Percentiles rank a stretch among this genome's conserved stretches.
These are phyloP conservation scores for Poicephalus gulielmi DNA, from an alignment of 2,113 vertebrate species.

Conservation along the genomic window DNA sequence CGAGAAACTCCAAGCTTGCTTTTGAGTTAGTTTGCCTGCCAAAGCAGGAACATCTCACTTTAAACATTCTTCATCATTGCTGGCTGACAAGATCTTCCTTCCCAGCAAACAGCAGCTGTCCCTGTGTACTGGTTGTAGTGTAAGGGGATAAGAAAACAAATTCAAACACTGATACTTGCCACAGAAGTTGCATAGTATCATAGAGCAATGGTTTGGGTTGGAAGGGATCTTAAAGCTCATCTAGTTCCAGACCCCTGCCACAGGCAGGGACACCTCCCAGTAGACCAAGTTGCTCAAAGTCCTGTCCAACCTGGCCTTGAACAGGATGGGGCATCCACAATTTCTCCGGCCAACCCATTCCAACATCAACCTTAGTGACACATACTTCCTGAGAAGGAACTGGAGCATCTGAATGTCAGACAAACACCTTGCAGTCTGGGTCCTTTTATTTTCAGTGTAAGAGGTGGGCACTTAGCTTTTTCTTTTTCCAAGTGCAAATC, in stretches of 20 bases:
- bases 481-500: neutral
- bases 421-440: neutral
- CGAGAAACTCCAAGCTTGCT: neutral
- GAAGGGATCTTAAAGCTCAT: neutral
- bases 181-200: neutral
- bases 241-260: neutral
- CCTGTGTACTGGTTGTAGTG: neutral
- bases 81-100: neutral
- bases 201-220: neutral
- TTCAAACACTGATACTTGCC: neutral
- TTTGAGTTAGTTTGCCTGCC: neutral
- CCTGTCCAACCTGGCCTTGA: neutral
- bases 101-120: neutral
- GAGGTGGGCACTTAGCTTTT: neutral
- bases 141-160: neutral
- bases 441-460: neutral
- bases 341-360: neutral
- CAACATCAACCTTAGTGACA: rapidly evolving
- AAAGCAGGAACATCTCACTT: neutral
- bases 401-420: neutral
- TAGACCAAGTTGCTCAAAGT: neutral
- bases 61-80: neutral
- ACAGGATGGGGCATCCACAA: neutral
- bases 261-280: neutral
- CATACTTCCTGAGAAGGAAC: neutral